phyloP scores from a whole-genome alignment of 2,888 invertebrate genomes.

The Galerucella nymphaeae region DNA sequence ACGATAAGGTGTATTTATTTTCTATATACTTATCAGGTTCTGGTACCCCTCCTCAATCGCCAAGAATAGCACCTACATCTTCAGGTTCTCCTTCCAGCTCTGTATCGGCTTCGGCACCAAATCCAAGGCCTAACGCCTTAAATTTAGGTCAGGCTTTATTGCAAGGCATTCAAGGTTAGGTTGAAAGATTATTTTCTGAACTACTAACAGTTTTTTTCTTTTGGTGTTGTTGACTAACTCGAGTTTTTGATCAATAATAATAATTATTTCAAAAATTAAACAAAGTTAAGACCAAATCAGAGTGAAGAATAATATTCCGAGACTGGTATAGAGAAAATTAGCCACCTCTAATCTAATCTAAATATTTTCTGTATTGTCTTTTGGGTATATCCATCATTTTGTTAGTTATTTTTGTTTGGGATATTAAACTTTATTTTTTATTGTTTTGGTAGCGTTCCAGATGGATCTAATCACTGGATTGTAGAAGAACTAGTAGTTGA shows the following conservation, averaged over 20 bases:
- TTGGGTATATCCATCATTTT: no score
- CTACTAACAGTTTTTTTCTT: conserved; percentile 32
- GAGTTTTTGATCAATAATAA: conserved; percentile 3
- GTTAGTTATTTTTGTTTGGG: no score
- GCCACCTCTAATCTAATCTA: no score
- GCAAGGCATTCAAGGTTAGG: conserved; percentile 67
- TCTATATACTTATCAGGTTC: conserved; percentile 54
- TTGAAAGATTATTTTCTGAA: conserved; percentile 30
- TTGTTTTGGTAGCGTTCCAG: not conserved
- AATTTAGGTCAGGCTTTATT: conserved; percentile 65
- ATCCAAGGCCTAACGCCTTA: conserved; percentile 56
- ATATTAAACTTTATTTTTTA: no score
- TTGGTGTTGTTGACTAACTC: conserved; percentile 22
- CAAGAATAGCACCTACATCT: conserved; percentile 59
- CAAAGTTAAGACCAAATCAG: no score
- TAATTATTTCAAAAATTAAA: not conserved
- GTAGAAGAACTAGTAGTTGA: no score
- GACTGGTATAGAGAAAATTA: no score
- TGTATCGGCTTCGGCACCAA: conserved; percentile 50
- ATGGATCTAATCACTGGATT: no score
- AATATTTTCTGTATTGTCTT: no score
- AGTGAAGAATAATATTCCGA: no score
- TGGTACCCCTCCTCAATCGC: conserved; percentile 64
- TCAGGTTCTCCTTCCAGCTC: conserved; percentile 61
- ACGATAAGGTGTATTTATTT: no score